Evolutionary conservation across 92 coral and sea anemone genomes (phyloP).

Genomic region (Umimayanthus chanpuru): DNA sequence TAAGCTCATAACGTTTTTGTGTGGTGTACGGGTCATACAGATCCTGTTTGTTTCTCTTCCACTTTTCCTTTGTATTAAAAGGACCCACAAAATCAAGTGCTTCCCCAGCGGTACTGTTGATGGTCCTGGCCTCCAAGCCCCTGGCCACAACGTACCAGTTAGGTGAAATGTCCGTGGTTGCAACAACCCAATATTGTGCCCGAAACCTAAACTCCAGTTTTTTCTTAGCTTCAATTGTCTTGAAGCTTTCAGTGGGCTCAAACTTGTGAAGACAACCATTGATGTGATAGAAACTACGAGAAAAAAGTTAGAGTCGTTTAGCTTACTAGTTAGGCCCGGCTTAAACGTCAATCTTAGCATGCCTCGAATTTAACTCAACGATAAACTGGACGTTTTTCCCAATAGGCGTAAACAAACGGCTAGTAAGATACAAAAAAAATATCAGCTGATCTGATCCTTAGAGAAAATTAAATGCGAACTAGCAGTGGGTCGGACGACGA

Average conservation of each 20-base stretch:
- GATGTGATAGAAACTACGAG: conserved; percentile 44
- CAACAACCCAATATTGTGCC: conserved; percentile 81
- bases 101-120: conserved; percentile 86
- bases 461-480: no score
- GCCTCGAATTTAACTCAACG: no score
- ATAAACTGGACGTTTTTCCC: no score
- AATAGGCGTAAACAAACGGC: no score
- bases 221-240: conserved; percentile 61
- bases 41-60: conserved; percentile 82
- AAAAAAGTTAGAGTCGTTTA: neutral
- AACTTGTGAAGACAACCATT: conserved; percentile 59
- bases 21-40: conserved; percentile 84
- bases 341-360: no score
- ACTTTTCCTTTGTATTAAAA: conserved; percentile 72
- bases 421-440: no score
- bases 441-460: no score
- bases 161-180: conserved; percentile 93
- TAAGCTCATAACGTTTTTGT: conserved; percentile 63
- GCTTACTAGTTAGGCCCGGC: no score
- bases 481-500: no score
- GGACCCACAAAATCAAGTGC: conserved; percentile 79
- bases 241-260: conserved; percentile 68
- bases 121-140: conserved; percentile 85
- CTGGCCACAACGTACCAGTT: conserved; percentile 91
- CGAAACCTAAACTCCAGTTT: conserved; percentile 62